These are phyloP conservation scores for Rhinella marina DNA, from an alignment of 2,797 vertebrate species.

Conservation along the genomic window DNA sequence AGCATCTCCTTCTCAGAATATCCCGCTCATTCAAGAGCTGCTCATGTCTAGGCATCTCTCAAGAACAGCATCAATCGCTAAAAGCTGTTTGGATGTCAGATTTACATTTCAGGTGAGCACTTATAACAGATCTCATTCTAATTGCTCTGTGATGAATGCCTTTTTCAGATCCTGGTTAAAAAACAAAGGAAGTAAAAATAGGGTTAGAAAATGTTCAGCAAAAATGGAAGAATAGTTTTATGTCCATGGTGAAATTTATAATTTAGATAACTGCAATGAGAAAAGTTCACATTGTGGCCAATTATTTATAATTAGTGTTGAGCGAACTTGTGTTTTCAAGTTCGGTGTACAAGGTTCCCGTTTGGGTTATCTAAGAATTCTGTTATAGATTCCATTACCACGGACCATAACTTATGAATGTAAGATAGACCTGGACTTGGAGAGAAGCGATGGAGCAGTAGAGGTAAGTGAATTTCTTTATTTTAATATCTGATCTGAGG, in stretches of 20 bases:
- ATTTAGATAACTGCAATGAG: neutral
- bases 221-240: neutral
- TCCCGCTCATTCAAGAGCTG: constrained; percentile 54
- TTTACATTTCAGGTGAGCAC: constrained; percentile 64
- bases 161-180: constrained; percentile 14
- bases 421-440: too few species aligned
- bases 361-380: too few species aligned
- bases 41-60: constrained; percentile 58
- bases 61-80: constrained; percentile 58
- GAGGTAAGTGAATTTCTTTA: too few species aligned
- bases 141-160: constrained; percentile 50
- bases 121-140: constrained; percentile 49
- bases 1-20: constrained; percentile 54
- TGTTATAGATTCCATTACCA: too few species aligned
- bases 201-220: neutral
- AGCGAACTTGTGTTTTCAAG: too few species aligned
- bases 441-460: too few species aligned
- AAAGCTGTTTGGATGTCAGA: constrained; percentile 57
- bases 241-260: neutral
- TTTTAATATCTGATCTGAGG: too few species aligned
- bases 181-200: neutral
- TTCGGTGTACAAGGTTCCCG: too few species aligned
- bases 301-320: neutral
- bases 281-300: neutral
- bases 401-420: too few species aligned